These are phyloP conservation scores for Lasiurus cinereus DNA, from an alignment of 2,113 vertebrate species.

Conservation along the genomic window DNA sequence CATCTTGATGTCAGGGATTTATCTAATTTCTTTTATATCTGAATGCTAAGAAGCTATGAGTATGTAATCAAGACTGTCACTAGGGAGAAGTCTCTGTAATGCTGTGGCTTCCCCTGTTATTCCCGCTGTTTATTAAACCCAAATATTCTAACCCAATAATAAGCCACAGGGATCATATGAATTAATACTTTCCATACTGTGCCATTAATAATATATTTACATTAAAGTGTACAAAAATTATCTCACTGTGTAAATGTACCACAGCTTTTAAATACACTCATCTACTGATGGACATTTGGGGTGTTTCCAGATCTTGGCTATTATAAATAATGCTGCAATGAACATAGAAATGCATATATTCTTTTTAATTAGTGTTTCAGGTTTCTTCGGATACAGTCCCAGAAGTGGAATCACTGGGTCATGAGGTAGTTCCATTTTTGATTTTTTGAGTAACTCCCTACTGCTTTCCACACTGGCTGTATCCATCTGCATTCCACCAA, in stretches of 20 bases:
- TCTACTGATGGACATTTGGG: neutral
- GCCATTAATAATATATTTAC: neutral
- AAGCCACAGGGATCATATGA: neutral
- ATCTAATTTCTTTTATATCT: neutral
- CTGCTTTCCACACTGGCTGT: neutral
- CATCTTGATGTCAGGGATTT: neutral
- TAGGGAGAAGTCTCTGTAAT: rapidly evolving
- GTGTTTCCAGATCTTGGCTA: neutral
- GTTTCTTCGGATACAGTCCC: neutral
- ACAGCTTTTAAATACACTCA: neutral
- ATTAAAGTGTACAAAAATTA: neutral
- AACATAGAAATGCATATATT: neutral
- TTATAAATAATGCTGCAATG: neutral
- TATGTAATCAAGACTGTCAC: rapidly evolving
- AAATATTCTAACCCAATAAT: neutral
- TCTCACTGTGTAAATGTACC: neutral
- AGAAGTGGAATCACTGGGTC: neutral
- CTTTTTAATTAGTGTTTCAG: neutral
- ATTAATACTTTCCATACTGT: neutral
- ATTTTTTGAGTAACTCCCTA: neutral
- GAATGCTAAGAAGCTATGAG: neutral
- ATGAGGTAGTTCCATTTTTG: neutral
- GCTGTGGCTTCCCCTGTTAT: no score
- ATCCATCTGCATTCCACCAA: neutral
- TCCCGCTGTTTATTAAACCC: neutral